These are phyloP conservation scores for Muntiacus reevesi DNA, from an alignment of 2,113 vertebrate species.

Conservation along the genomic window DNA sequence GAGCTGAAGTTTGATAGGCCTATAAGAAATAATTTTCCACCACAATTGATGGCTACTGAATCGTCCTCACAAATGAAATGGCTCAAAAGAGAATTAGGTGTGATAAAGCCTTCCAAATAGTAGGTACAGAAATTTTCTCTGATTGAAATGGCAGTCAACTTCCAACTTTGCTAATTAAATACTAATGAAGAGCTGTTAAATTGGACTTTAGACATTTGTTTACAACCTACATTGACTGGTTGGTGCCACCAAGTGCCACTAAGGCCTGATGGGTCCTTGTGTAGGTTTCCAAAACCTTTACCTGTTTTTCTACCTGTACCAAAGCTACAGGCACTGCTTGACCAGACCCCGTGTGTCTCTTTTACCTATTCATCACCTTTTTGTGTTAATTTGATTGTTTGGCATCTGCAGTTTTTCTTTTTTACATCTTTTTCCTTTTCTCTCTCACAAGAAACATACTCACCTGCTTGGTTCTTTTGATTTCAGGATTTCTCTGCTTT, in stretches of 20 bases:
- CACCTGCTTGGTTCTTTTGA: not conserved
- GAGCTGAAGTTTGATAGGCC: not conserved
- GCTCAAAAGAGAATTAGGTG: not conserved
- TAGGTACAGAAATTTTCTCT: not conserved
- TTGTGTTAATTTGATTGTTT: not conserved
- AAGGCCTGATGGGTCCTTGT: not conserved
- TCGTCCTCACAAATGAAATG: not conserved
- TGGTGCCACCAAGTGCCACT: not conserved
- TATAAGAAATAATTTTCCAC: not conserved
- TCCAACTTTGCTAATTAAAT: conserved; percentile 20
- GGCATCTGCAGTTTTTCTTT: not conserved
- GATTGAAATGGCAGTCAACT: conserved; percentile 1
- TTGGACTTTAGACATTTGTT: conserved; percentile 21
- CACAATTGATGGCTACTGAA: not conserved
- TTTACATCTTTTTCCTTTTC: not conserved
- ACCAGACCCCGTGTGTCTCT: not conserved
- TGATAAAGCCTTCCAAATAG: not conserved
- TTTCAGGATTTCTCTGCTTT: not conserved
- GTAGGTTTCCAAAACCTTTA: not conserved
- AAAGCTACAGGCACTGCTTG: not conserved
- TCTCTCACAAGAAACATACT: not conserved
- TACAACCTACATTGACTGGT: not conserved
- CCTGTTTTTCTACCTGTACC: not conserved
- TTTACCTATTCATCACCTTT: not conserved
- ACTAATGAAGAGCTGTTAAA: not conserved